Base-by-base conservation (phyloP, 1,140 invertebrate genomes). In the Dendroctonus valens region DNA sequence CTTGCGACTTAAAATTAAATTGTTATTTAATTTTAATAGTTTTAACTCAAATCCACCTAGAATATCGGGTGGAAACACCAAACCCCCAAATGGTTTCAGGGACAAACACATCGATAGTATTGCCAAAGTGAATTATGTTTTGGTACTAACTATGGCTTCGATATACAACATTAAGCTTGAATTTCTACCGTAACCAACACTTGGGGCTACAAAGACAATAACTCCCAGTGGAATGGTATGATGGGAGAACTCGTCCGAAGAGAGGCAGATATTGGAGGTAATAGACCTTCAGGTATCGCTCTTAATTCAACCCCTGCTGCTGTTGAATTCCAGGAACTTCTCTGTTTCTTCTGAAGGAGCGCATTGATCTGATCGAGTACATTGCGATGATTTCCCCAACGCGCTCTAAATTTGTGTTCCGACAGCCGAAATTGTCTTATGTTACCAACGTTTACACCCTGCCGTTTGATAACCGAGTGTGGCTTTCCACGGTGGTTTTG, bases 391-490 rank as follows among this genome's bases (percentile, higher is more conserved):
- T 85, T 14, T 84, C 85, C 6, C 81, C 82, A 5, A 86, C 85
- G 0, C 69, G 83, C 42, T 84, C 83, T 0, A 83, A 82, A 66
- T 88, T 88, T 73, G 81, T 89, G 9, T 88, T 89, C 70, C 81
- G 83, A 40, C 82, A 84, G 75, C 86, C 87, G 6, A 84, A 87
- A 69, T 72, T 89, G n/a, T 87, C 86, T 0, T 87, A 84, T 66
- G 81, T 87, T 26, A 83, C 81, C 54, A 88, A 88, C 71, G 80
- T 88, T 38, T 89, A 86, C 67, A 70, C 81, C 11, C 68, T 88
- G 44, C 86, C 87, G 0, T 89, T 89, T 70, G 77, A 82, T 57
- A 76, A 68, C 5, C 76, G 77, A 2, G 84, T 88, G 0, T 89
- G 87, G 87, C 74, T 82, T 15, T 82, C 82, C 26, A 81, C 79